Evolutionary conservation across 2,888 invertebrate genomes (phyloP), one percentile per base, ranked within the genome.

Genomic region (Polylopha cassiicola): DNA sequence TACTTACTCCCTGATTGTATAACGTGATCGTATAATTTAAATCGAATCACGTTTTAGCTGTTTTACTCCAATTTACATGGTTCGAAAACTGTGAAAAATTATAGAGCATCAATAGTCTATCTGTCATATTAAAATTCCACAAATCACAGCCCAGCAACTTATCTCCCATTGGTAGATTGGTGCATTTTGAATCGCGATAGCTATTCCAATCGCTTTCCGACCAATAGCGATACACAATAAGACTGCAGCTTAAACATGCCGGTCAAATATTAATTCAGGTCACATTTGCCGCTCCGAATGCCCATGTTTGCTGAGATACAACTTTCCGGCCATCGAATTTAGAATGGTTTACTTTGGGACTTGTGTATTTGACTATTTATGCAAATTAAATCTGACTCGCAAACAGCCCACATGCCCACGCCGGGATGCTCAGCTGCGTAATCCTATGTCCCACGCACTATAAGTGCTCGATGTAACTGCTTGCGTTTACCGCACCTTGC

Each of bases 211-310:
- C n/a, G n/a, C n/a, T n/a, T n/a, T n/a, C n/a, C n/a, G n/a, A n/a
- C n/a, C n/a, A n/a, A n/a, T n/a, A n/a, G n/a, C n/a, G n/a, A n/a
- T n/a, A n/a, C n/a, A n/a, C n/a, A n/a, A n/a, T n/a, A n/a, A n/a
- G n/a, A n/a, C n/a, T n/a, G n/a, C 50, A 51, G 61, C 39, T 60
- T 69, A 68, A 73, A 73, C 61, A 66, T 43, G 45, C 62, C 53
- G 67, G 74, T 77, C 79, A 78, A 80, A 81, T 79, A 80, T 81
- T 78, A 79, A 80, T 80, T 81, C 81, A 65, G 79, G 80, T 79
- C 81, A 76, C 78, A 80, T 78, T 78, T 71, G 72, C 63, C 64
- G 62, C 65, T 73, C 61, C 59, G 58, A 72, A 73, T 70, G 71
- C 70, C 71, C 73, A 52, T 75, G 71, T 80, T 81, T 78, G 69